phyloP scores from a whole-genome alignment of 2,888 invertebrate genomes.

The Ichneumon xanthorius region DNA sequence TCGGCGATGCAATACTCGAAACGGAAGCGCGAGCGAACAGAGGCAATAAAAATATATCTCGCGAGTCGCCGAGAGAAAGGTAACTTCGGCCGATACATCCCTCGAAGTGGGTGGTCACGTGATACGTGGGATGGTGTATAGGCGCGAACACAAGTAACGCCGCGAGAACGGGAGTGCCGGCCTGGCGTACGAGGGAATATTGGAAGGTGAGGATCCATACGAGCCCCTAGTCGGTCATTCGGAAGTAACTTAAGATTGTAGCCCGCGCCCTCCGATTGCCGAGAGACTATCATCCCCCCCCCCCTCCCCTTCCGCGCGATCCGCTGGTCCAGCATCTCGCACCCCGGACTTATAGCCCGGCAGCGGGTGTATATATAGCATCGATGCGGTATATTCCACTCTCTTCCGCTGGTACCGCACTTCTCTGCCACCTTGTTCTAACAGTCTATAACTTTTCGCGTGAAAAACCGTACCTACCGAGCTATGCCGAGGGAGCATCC shows the following conservation, averaged over 20 bases:
- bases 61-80: neutral
- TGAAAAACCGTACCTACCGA: conserved; percentile 57
- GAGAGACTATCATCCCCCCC: conserved; percentile 22
- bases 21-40: conserved; percentile 29
- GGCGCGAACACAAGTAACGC: conserved; percentile 30
- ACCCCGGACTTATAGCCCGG: conserved; percentile 27
- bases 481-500: conserved; percentile 14
- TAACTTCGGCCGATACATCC: conserved; percentile 9
- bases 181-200: conserved; percentile 69
- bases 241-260: conserved; percentile 77
- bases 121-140: conserved; percentile 12
- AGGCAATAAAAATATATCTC: conserved; percentile 54
- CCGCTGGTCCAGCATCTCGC: conserved; percentile 27
- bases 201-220: conserved; percentile 67
- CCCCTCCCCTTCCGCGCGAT: neutral
- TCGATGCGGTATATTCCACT: conserved; percentile 41
- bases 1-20: neutral
- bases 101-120: neutral
- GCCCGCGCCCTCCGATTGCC: conserved; percentile 53
- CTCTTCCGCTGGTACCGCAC: conserved; percentile 35
- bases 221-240: conserved; percentile 76
- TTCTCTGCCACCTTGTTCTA: conserved; percentile 56
- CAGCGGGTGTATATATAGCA: neutral
- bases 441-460: conserved; percentile 66
- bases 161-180: conserved; percentile 11